A percentile compares a stretch with the other conserved stretches of the same genome.
phyloP scores from a whole-genome alignment of 2,888 invertebrate species.

The Ennomos quercinarius region DNA sequence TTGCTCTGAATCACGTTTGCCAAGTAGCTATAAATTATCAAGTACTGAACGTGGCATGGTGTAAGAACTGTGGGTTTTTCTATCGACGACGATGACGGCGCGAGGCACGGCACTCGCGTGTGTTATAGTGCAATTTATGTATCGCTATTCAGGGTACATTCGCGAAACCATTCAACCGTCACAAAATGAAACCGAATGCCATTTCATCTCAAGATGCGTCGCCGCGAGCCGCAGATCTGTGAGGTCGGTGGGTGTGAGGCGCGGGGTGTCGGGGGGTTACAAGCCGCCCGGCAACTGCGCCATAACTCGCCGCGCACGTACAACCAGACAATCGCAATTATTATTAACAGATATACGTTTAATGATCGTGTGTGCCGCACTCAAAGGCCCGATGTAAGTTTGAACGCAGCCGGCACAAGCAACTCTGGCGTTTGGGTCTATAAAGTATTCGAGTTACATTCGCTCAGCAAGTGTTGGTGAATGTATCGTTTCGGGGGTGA shows the following conservation, averaged over 20 bases:
- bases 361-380: slow-evolving; percentile 74
- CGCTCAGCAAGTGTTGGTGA: slow-evolving; percentile 49
- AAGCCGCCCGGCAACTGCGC: slow-evolving; percentile 75
- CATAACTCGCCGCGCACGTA: slow-evolving; percentile 78
- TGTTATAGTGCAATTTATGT: slow-evolving; percentile 13
- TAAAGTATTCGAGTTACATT: slow-evolving; percentile 62
- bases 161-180: slow-evolving; percentile 71
- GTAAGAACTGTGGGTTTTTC: slow-evolving; percentile 31
- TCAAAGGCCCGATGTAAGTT: slow-evolving; percentile 53
- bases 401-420: slow-evolving; percentile 49
- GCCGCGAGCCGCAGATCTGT: slow-evolving; percentile 58
- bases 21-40: slow-evolving; percentile 17
- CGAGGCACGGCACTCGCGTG: slow-evolving; percentile 23
- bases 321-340: slow-evolving; percentile 82
- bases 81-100: not conserved
- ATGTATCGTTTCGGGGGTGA: slow-evolving; percentile 62
- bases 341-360: slow-evolving; percentile 82
- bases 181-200: slow-evolving; percentile 73
- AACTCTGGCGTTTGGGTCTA: slow-evolving; percentile 62
- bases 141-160: slow-evolving; percentile 62
- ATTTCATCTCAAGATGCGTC: slow-evolving; percentile 74
- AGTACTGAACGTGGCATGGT: slow-evolving; percentile 24
- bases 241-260: slow-evolving; percentile 54
- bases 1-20: slow-evolving; percentile 35
- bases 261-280: slow-evolving; percentile 47